Evolutionary conservation across 64 coral and sea anemone species (phyloP).

Genomic region (Orbicella faveolata): DNA sequence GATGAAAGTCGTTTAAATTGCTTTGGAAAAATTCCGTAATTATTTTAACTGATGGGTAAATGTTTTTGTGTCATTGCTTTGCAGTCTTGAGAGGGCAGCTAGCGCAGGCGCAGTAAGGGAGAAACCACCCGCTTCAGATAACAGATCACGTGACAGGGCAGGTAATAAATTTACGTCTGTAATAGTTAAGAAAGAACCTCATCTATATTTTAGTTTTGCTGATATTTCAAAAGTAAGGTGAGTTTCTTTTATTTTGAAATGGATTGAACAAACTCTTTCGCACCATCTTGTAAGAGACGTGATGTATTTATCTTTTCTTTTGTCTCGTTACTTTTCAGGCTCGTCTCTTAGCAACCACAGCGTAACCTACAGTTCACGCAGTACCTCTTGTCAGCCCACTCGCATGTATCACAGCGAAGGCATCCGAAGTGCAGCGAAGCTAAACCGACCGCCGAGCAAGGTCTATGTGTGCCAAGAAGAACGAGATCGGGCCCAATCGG

Average conservation of each 20-base stretch:
- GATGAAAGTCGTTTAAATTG: neutral
- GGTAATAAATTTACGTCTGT: neutral
- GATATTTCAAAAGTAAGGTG: too few relatives aligned
- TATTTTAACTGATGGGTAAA: neutral
- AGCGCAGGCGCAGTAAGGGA: constrained; percentile 66
- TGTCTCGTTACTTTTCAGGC: constrained; percentile 7
- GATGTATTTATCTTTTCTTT: neutral
- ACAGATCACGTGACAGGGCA: constrained; percentile 55
- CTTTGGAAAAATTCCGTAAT: neutral
- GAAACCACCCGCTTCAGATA: constrained; percentile 56
- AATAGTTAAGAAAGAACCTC: neutral
- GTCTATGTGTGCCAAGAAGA: constrained; percentile 46
- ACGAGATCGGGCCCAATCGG: neutral
- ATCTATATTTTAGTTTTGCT: neutral
- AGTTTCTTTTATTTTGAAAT: too few relatives aligned
- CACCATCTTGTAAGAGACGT: neutral
- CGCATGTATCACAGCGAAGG: constrained; percentile 72
- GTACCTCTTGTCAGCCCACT: constrained; percentile 65
- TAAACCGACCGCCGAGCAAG: constrained; percentile 80
- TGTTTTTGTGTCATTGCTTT: neutral
- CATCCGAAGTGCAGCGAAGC: constrained; percentile 60
- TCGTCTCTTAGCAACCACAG: constrained; percentile 73
- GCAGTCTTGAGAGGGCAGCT: constrained; percentile 47
- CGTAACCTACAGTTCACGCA: constrained; percentile 67
- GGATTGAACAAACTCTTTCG: too few relatives aligned